Conservation (phyloP, 2,113 vertebrate genomes). For the Brachionichthys hirsutus region DNA sequence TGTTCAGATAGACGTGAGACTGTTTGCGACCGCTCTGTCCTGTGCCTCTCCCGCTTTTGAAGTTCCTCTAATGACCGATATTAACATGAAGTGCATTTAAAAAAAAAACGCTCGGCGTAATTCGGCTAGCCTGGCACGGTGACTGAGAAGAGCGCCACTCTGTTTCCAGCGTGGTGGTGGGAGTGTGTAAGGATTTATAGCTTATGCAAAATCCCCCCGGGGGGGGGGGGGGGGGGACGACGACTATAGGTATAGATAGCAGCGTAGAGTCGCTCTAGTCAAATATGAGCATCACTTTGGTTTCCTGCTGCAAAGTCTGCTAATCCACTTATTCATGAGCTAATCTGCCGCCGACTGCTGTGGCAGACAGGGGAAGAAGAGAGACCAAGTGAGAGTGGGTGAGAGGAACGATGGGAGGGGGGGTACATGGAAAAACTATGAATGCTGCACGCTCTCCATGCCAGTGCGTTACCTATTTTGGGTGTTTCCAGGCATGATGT, state of each 20-base stretch:
- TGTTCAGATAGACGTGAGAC: conserved; percentile 1
- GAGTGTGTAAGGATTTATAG: conserved; percentile 75
- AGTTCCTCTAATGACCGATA: conserved; percentile 52
- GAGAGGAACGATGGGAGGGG: conserved; percentile 52
- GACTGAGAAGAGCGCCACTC: conserved; percentile 64
- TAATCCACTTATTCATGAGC: conserved; percentile 84
- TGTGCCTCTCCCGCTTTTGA: conserved; percentile 30
- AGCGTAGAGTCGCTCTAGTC: conserved; percentile 72
- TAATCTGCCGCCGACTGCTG: conserved; percentile 80
- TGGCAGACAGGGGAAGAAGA: conserved; percentile 68
- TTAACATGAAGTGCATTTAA: conserved; percentile 65
- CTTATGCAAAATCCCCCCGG: conserved; percentile 76
- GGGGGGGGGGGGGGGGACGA: too few relatives aligned
- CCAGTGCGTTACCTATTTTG: conserved; percentile 47
- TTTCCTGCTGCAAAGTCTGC: conserved; percentile 80
- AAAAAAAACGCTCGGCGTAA: conserved; percentile 59
- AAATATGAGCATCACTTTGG: conserved; percentile 83
- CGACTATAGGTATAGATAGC: conserved; percentile 81
- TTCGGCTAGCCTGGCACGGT: conserved; percentile 53
- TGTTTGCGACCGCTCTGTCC: conserved; percentile 17
- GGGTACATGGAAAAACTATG: conserved; percentile 43
- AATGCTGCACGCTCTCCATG: conserved; percentile 40
- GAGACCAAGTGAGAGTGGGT: conserved; percentile 54
- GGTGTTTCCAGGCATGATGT: conserved; percentile 51
- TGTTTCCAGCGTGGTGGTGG: conserved; percentile 57